These are phyloP conservation scores for Andrena fulva DNA, from an alignment of 2,888 invertebrate genomes.

Conservation along the genomic window DNA sequence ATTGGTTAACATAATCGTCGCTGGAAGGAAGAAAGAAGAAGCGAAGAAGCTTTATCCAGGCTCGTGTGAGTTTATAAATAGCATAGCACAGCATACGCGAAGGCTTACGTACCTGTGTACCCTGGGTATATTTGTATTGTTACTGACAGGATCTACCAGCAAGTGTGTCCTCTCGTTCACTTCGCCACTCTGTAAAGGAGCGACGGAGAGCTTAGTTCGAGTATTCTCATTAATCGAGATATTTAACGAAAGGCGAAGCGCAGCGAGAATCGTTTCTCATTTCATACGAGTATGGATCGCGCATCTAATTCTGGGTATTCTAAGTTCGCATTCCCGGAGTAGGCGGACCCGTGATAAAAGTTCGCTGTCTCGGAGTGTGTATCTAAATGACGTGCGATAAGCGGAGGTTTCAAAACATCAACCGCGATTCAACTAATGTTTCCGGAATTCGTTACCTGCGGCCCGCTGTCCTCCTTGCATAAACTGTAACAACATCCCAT, in stretches of 20 bases:
- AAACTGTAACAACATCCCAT: conserved; percentile 88
- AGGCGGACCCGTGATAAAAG: conserved; percentile 41
- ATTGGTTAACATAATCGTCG: conserved; percentile 88
- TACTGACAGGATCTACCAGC: conserved; percentile 91
- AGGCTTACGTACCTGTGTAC: conserved; percentile 86
- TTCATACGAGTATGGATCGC: not conserved
- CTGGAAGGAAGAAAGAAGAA: conserved; percentile 83
- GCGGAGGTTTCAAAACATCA: conserved; percentile 28
- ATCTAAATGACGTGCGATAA: conserved; percentile 56
- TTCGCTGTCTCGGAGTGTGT: conserved; percentile 4
- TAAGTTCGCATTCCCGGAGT: conserved; percentile 1
- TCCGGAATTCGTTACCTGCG: conserved; percentile 86
- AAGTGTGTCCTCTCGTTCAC: conserved; percentile 92
- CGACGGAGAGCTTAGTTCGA: not conserved
- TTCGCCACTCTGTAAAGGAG: conserved; percentile 86
- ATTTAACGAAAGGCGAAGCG: not conserved
- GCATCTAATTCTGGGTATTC: not conserved
- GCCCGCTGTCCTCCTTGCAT: conserved; percentile 89
- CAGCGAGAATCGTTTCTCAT: not conserved
- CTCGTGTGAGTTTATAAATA: not conserved
- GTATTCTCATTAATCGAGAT: not conserved
- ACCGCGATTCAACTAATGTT: conserved; percentile 18
- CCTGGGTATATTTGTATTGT: conserved; percentile 90
- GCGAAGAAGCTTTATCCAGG: conserved; percentile 29
- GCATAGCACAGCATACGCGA: not conserved